Base-by-base conservation (phyloP, 2,888 invertebrate genomes). In the Catocala nupta region DNA sequence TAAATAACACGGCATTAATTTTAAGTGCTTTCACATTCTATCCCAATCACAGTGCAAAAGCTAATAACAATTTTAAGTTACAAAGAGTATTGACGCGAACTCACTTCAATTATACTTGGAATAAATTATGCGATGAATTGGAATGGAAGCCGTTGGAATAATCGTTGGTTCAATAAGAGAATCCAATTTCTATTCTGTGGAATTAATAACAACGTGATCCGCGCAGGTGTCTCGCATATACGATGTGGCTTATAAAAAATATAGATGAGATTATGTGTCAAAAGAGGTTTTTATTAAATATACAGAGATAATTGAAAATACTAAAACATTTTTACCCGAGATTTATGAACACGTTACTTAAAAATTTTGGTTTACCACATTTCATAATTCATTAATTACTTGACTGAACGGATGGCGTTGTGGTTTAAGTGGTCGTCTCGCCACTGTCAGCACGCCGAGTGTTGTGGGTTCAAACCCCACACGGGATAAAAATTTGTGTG, bases 141-240 rank as follows among this genome's bases (percentile, higher is more conserved):
- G 81, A 84, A 84, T 81, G 88, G 83, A 84, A 83, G 81, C 78
- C 74, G 58, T 69, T 63, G 67, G 64, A 71, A 68, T 90, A 90
- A 90, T 90, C 88, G 87, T 80, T 82, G 71, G 79, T 83, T 78
- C 85, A 88, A 90, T 91, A 89, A 90, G 83, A 84, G 89, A 84
- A 87, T 86, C 82, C 87, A 85, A 88, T 89, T 84, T 83, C 88
- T 86, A 86, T 88, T 85, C 84, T 73, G 77, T 68, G 78, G 83
- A 87, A 86, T 88, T 88, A 88, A 87, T 86, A 87, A 83, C 84
- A 80, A 77, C 82, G 82, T 84, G 86, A 86, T 83, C 81, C 62
- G 63, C 76, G 71, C 86, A 86, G 86, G 85, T 87, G 85, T 68
- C 71, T 54, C 63, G 53, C 57, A 59, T 78, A 84, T 61, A 77